These are phyloP conservation scores for Synergus laeviventris DNA, from an alignment of 2,888 invertebrate species.

Conservation along the genomic window DNA sequence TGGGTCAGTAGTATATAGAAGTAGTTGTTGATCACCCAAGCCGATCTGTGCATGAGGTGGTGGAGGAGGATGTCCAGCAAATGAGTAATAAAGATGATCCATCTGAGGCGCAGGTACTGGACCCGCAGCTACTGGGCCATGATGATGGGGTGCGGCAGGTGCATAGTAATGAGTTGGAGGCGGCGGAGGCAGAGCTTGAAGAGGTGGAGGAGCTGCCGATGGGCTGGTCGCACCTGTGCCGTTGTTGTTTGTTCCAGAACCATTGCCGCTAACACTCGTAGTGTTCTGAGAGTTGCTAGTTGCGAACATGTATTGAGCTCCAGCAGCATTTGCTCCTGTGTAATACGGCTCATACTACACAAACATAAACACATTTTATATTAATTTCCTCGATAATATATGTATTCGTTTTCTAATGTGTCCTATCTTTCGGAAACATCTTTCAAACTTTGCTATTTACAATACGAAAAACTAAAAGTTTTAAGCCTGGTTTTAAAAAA, in stretches of 20 bases:
- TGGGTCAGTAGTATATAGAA: constrained; percentile 68
- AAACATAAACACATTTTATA: constrained; percentile 45
- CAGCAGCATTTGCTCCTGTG: constrained; percentile 71
- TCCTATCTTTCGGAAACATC: background rate
- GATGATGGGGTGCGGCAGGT: constrained; percentile 61
- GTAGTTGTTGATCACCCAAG: constrained; percentile 70
- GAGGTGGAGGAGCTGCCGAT: constrained; percentile 61
- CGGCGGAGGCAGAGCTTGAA: constrained; percentile 61
- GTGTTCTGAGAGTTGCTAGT: constrained; percentile 73
- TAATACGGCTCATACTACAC: constrained; percentile 74
- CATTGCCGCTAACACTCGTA: constrained; percentile 60
- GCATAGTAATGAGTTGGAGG: constrained; percentile 66
- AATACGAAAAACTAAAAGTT: background rate
- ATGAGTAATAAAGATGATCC: constrained; percentile 72
- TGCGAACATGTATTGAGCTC: constrained; percentile 76
- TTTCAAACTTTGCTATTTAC: background rate
- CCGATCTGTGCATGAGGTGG: constrained; percentile 67
- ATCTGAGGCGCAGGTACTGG: constrained; percentile 68
- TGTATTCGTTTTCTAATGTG: background rate
- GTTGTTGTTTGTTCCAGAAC: constrained; percentile 61
- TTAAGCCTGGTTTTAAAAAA: background rate
- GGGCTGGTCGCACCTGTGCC: constrained; percentile 67
- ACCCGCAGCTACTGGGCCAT: constrained; percentile 64
- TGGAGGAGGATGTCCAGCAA: constrained; percentile 65
- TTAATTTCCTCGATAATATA: background rate